phyloP scores from a whole-genome alignment of 1,140 invertebrate genomes.

The Papilio polyxenes region DNA sequence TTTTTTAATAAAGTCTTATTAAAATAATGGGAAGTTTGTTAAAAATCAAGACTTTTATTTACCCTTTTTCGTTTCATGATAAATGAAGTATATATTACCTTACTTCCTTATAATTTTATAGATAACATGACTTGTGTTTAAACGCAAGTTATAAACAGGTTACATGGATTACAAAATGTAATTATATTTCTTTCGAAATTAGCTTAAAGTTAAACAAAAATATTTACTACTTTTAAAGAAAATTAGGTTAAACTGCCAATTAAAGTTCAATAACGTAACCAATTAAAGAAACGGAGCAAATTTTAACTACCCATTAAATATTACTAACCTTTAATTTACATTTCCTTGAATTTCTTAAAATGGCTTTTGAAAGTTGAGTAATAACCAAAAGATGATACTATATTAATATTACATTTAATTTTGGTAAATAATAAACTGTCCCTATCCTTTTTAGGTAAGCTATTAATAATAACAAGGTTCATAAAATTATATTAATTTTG shows the following conservation, averaged over 20 bases:
- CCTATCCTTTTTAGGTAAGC: neutral
- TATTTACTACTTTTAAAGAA: neutral
- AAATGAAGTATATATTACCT: too few species aligned
- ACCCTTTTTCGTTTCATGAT: neutral
- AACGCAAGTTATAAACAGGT: neutral
- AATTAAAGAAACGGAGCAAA: conserved; percentile 16
- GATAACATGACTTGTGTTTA: neutral
- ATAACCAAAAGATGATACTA: conserved; percentile 10
- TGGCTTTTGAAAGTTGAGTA: neutral
- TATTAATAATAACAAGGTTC: neutral
- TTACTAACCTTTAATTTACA: conserved; percentile 8
- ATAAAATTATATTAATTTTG: neutral
- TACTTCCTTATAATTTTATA: neutral
- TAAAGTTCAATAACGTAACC: conserved; percentile 2
- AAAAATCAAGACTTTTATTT: neutral
- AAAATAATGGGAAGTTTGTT: neutral
- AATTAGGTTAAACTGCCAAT: conserved; percentile 2
- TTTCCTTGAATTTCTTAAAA: neutral
- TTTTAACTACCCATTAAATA: conserved; percentile 1
- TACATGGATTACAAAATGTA: neutral
- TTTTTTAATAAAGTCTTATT: neutral
- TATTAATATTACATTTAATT: neutral
- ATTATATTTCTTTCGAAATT: conserved; percentile 6
- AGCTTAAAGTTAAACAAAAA: neutral
- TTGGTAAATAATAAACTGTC: neutral